Evolutionary conservation across 2,888 invertebrate species (phyloP), one percentile per base, ranked within the genome.

Genomic region (Philaethria dido): DNA sequence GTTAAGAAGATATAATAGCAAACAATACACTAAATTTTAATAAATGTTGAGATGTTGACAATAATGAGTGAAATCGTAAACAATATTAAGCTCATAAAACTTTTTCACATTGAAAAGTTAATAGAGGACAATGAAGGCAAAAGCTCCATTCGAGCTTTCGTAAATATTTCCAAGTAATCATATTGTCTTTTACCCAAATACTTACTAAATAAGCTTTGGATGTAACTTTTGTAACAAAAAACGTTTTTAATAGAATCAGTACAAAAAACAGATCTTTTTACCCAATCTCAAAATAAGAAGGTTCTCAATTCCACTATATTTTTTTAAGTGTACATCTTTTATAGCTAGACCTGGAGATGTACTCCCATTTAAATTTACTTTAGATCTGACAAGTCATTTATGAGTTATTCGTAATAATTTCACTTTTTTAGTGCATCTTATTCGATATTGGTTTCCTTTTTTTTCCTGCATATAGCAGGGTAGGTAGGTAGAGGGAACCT

Each of bases 11-110:
- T 39, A 39, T 39, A 1, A 13, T 13, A 39, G 29, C n/a, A 6
- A n/a, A 48, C 11, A 25, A 25, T 14, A 1, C 25, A 14, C 29
- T 39, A 1, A 33, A 50, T 13, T 25, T 29, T 50, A n/a, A 29
- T 44, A 8, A n/a, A 25, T n/a, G 2, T n/a, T 29, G 29, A n/a
- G n/a, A 50, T 25, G 50, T 50, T 50, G 50, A 50, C 25, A 50
- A 25, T 50, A 50, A 50, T 50, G 25, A 50, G n/a, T 25, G 25
- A 50, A 48, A 50, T 25, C 29, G 50, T 50, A 50, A 50, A 50
- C 50, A 50, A 50, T 50, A 29, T 50, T 29, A 29, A 16, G n/a
- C 50, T 25, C 11, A 50, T 50, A n/a, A n/a, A 29, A 50, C 29
- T 52, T 52, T 29, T 52, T 29, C 29, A 33, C 52, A 33, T 33